phyloP scores from a whole-genome alignment of 2,113 vertebrate species.

The Orcinus orca region DNA sequence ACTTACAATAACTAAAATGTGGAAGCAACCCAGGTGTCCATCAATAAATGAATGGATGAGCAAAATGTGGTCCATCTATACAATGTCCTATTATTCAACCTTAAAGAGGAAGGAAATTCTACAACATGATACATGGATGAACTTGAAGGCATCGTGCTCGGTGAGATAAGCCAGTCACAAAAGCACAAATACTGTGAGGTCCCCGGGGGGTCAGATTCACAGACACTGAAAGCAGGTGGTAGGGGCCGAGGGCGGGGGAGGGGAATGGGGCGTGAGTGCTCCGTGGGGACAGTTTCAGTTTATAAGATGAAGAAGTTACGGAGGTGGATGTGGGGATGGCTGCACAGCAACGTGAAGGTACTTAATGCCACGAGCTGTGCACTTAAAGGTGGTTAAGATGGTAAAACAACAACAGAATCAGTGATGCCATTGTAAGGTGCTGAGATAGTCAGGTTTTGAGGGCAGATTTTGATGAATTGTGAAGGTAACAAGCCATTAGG shows the following conservation, averaged over 20 bases:
- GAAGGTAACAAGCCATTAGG: not conserved
- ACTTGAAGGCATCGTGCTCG: not conserved
- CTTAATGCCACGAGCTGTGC: too few species aligned
- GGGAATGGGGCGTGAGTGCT: not conserved
- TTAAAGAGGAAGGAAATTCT: not conserved
- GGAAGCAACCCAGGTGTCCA: too few species aligned
- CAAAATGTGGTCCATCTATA: not conserved
- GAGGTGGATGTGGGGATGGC: not conserved
- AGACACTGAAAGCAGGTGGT: too few species aligned
- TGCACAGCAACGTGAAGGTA: not conserved
- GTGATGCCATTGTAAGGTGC: not conserved
- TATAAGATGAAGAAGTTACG: accelerated
- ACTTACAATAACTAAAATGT: accelerated
- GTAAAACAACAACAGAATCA: too few species aligned
- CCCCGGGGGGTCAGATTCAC: not conserved
- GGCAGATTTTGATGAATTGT: not conserved
- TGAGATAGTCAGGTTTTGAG: not conserved
- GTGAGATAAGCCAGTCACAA: not conserved
- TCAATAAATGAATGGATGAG: accelerated
- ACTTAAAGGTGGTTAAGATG: too few species aligned
- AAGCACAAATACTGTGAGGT: not conserved
- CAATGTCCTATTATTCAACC: accelerated
- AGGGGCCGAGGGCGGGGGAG: too few species aligned
- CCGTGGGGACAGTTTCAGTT: not conserved
- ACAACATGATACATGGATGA: not conserved